phyloP scores from a whole-genome alignment of 2,797 vertebrate genomes.

The Anguilla obscura region DNA sequence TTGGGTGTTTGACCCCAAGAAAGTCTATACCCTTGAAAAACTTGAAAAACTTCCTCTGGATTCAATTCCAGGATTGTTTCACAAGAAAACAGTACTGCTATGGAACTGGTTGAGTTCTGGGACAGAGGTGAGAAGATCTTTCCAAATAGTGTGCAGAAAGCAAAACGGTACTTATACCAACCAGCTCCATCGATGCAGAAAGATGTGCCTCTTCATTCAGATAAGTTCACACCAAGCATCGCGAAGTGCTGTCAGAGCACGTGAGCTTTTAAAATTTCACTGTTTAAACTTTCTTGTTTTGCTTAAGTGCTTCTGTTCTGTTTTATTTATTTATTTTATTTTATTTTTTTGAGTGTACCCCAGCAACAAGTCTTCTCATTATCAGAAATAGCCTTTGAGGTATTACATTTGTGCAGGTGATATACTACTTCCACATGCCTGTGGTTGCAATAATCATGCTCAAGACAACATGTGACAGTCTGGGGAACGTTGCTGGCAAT shows the following conservation, averaged over 20 bases:
- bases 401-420: neutral
- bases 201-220: neutral
- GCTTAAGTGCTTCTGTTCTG: too few relatives aligned
- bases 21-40: neutral
- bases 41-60: neutral
- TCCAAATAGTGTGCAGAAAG: neutral
- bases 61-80: neutral
- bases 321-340: neutral
- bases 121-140: neutral
- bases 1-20: neutral
- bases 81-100: neutral
- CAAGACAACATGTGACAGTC: neutral
- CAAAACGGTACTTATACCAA: neutral
- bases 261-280: neutral
- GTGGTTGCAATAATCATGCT: neutral
- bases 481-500: neutral
- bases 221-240: neutral
- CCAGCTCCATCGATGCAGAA: neutral
- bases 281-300: too few relatives aligned
- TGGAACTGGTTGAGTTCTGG: neutral
- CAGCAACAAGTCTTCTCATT: neutral
- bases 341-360: neutral
- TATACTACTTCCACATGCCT: neutral
- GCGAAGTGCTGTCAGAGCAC: neutral
- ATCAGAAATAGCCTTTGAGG: neutral